phyloP scores from a whole-genome alignment of 2,888 invertebrate genomes.

The Cenopis cana region DNA sequence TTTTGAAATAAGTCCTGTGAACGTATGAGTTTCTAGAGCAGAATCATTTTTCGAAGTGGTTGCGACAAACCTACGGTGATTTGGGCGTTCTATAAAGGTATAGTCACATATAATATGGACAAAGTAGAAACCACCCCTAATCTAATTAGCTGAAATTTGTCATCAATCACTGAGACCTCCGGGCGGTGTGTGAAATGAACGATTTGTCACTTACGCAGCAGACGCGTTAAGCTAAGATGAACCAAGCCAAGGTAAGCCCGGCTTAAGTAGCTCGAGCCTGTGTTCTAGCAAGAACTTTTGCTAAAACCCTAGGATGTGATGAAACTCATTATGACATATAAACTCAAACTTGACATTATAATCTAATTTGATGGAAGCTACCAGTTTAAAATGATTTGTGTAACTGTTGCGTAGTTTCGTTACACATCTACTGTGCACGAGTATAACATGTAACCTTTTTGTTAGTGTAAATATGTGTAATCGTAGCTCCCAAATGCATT shows the following conservation, averaged over 20 bases:
- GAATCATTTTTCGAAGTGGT: not conserved
- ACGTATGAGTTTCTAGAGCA: not conserved
- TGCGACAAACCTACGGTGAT: not conserved
- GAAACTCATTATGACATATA: too few species aligned
- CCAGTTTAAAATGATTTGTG: too few species aligned
- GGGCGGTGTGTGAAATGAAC: slow-evolving; percentile 57
- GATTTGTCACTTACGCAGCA: slow-evolving; percentile 56
- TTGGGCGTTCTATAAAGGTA: slow-evolving; percentile 31
- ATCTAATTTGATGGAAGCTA: too few species aligned
- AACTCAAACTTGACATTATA: too few species aligned
- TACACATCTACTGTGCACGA: too few species aligned
- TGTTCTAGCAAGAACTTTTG: slow-evolving; percentile 12
- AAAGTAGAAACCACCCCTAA: slow-evolving; percentile 54
- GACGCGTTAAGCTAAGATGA: slow-evolving; percentile 32
- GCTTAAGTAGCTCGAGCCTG: slow-evolving; percentile 5
- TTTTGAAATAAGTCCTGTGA: too few species aligned
- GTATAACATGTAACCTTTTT: too few species aligned
- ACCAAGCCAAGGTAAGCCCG: slow-evolving; percentile 21
- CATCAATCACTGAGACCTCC: slow-evolving; percentile 62
- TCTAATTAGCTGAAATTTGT: slow-evolving; percentile 66
- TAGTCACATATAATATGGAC: slow-evolving; percentile 39
- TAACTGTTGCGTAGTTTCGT: too few species aligned
- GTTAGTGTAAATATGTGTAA: too few species aligned
- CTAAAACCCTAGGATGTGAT: not conserved
- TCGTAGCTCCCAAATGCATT: too few species aligned